These are phyloP conservation scores for Coremacera marginata DNA, from an alignment of 2,888 invertebrate species.

Conservation along the genomic window DNA sequence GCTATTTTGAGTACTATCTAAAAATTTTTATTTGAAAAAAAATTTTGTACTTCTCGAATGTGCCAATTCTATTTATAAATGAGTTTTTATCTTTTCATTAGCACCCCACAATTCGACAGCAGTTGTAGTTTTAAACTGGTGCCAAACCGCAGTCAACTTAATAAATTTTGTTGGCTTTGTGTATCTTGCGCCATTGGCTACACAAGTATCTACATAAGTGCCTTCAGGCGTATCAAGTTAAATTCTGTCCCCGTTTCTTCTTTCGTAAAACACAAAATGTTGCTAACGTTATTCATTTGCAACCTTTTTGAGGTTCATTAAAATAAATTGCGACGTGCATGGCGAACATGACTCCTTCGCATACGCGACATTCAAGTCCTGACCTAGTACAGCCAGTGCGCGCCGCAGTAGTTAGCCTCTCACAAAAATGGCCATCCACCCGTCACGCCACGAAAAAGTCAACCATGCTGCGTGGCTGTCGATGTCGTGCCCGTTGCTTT, in stretches of 20 bases:
- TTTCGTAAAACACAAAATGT: conserved; percentile 2
- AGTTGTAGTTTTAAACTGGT: not conserved
- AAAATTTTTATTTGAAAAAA: too few species aligned
- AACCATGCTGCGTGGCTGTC: not conserved
- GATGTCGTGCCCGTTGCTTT: not conserved
- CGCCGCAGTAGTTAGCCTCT: not conserved
- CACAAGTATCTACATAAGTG: not conserved
- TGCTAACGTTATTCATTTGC: conserved; percentile 19
- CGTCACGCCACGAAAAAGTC: not conserved
- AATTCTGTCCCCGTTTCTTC: not conserved
- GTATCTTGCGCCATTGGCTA: not conserved
- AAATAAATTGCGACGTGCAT: conserved; percentile 29
- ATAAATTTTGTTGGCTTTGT: not conserved
- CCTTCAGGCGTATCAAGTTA: too few species aligned
- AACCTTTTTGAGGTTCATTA: conserved; percentile 30
- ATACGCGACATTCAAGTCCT: not conserved
- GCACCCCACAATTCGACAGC: too few species aligned
- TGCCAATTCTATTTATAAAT: not conserved
- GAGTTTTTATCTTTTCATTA: not conserved
- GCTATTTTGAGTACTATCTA: too few species aligned
- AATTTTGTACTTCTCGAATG: not conserved
- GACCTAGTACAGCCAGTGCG: not conserved
- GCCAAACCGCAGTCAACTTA: not conserved
- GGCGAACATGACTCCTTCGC: conserved; percentile 5
- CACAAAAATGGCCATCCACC: not conserved